A percentile compares a stretch with the other conserved stretches of the same genome.
Conservation (phyloP, 2,797 vertebrate species). For the Amphiprion clarkii region DNA sequence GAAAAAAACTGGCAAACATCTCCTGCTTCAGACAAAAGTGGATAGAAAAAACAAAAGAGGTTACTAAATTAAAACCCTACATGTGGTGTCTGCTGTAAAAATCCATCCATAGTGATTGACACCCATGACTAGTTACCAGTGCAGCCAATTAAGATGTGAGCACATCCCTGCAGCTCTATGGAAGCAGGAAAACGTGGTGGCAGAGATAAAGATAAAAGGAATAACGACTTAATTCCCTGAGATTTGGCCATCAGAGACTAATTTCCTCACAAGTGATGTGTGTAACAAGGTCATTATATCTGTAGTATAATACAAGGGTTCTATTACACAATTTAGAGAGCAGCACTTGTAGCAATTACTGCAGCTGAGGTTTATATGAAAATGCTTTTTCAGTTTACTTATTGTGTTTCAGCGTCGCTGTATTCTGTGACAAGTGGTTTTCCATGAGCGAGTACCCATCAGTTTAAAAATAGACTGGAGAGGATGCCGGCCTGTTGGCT, state of each 20-base stretch:
- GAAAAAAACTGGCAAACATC: background rate
- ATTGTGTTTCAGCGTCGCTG: conserved; percentile 11
- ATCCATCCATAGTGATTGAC: conserved; percentile 3
- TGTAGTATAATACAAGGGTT: conserved; percentile 18
- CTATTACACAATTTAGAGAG: conserved; percentile 2
- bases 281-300: conserved; percentile 17
- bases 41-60: conserved; percentile 9
- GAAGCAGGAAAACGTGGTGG: background rate
- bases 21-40: background rate
- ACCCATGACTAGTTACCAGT: conserved; percentile 2
- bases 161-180: conserved; percentile 4
- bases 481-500: conserved; percentile 30
- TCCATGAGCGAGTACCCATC: conserved; percentile 26
- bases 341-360: conserved; percentile 5
- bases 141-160: conserved; percentile 10
- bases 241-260: background rate
- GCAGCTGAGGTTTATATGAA: conserved; percentile 6
- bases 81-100: background rate
- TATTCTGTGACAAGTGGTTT: conserved; percentile 42
- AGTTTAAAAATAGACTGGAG: conserved; percentile 34
- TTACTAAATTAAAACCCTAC: conserved; percentile 1
- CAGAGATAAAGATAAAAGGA: conserved; percentile 5
- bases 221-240: conserved; percentile 5
- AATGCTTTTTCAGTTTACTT: conserved; percentile 11
- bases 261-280: conserved; percentile 6